A percentile compares a stretch with the other conserved stretches of the same genome.
Evolutionary conservation across 2,797 vertebrate species (phyloP).

Genomic region (Parotocinclus haroldoi): DNA sequence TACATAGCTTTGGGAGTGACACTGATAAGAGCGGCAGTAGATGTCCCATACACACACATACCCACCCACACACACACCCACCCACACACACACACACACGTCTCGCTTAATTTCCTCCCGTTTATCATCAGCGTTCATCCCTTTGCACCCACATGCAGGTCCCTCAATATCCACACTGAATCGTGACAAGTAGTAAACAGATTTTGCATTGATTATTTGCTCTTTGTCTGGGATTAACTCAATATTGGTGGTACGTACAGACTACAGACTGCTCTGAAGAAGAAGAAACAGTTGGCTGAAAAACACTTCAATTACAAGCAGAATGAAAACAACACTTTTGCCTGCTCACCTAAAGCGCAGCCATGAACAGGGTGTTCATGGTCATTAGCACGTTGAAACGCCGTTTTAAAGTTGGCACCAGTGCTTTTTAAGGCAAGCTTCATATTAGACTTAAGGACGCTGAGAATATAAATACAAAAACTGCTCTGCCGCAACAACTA

Average conservation of each 20-base stretch:
- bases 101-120: slow-evolving; percentile 64
- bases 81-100: slow-evolving; percentile 13
- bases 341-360: not conserved
- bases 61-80: slow-evolving; percentile 7
- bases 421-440: too few species aligned
- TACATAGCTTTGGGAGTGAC: slow-evolving; percentile 65
- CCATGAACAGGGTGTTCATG: too few species aligned
- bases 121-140: slow-evolving; percentile 49
- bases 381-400: too few species aligned
- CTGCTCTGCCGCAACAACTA: too few species aligned
- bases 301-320: slow-evolving; percentile 10
- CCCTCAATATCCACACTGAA: slow-evolving; percentile 10
- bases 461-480: too few species aligned
- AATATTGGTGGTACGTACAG: not conserved
- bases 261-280: not conserved
- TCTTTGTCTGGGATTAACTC: slow-evolving; percentile 5
- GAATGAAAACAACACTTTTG: slow-evolving; percentile 16
- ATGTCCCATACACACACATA: slow-evolving; percentile 36
- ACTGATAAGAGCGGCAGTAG: slow-evolving; percentile 65
- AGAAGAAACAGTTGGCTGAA: not conserved
- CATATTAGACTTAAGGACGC: too few species aligned
- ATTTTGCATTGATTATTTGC: slow-evolving; percentile 22
- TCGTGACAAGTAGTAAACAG: not conserved
- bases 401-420: too few species aligned
- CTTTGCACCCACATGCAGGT: slow-evolving; percentile 28